phyloP scores from a whole-genome alignment of 2,113 vertebrate genomes.

The Alethe diademata region DNA sequence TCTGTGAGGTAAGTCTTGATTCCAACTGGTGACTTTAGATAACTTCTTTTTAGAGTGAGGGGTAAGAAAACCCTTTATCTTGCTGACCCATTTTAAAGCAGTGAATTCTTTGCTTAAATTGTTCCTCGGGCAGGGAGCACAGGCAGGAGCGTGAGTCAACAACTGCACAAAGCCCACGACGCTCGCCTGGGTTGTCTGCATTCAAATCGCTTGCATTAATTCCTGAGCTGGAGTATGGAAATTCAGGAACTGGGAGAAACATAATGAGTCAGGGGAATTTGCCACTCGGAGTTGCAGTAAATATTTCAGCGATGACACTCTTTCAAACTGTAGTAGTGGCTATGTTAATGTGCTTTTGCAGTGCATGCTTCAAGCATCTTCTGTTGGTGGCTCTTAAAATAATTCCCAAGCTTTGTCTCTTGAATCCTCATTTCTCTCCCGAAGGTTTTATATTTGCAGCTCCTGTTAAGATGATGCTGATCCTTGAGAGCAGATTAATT shows the following conservation, averaged over 20 bases:
- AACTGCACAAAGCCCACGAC: background rate
- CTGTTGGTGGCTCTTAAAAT: background rate
- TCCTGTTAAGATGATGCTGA: background rate
- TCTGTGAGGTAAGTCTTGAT: conserved; percentile 16
- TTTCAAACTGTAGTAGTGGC: background rate
- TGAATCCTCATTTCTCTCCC: background rate
- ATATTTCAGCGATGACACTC: background rate
- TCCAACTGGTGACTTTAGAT: background rate
- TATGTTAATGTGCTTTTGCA: background rate
- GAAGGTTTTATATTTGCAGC: background rate
- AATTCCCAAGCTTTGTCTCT: background rate
- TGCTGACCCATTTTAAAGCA: background rate
- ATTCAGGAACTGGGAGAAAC: background rate
- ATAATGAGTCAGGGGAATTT: background rate
- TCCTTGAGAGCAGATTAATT: background rate
- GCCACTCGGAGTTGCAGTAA: background rate
- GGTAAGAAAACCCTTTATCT: background rate
- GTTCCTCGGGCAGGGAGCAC: background rate
- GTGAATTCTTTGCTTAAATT: background rate
- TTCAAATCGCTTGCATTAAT: background rate
- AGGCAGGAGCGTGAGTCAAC: conserved; percentile 9
- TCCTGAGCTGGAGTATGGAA: background rate
- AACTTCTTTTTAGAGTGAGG: background rate
- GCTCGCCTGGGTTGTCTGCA: background rate
- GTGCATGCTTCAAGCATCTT: background rate